Evolutionary conservation across 2,888 invertebrate species (phyloP), one percentile per base, ranked within the genome.

Genomic region (Meandrusa payeni): DNA sequence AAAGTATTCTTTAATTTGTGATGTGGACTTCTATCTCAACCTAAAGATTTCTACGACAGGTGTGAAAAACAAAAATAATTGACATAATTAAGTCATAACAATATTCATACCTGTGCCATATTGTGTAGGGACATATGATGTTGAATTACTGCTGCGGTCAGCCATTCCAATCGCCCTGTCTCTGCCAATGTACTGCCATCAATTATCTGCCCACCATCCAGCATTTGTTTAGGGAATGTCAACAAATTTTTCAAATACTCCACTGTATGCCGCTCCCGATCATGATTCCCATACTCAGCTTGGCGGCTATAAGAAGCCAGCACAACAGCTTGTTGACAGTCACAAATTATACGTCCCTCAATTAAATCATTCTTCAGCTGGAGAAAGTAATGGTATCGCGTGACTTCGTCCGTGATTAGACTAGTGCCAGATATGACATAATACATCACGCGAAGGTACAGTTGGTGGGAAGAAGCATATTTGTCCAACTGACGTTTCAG

Each of bases 401-500:
- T 96, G 61, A 96, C 94, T 82, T 98, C 97, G 78, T 99, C 98
- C 46, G 94, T 94, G 48, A 99, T 91, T 45, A 96, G 88, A 51
- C 93, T 92, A 1, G 97, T 95, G 39, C 97, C 96, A 0, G 94
- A 93, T 57, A 92, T 91, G 24, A 98, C 95, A 78, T 98, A 99
- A 85, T 96, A 98, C 92, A 98, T 96, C 7, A 99, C 96, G 19
- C 97, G 93, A 32, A 99, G 88, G 75, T 95, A 95, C 11, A 99
- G 90, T 64, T 91, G 93, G 55, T 95, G 93, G 31, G 94, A 92
- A 38, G 95, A 93, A 0, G 97, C 96, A 80, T 96, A 93, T 74
- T 98, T 98, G 74, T 98, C 98, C 49, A 99, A 87, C 72, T 99
- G 99, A 40, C 95, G 92, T 73, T 98, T 97, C 22, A 99, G 85